Evolutionary conservation across 2,797 vertebrate genomes (phyloP), one percentile per base, ranked within the genome.

Genomic region (Coilia nasus): DNA sequence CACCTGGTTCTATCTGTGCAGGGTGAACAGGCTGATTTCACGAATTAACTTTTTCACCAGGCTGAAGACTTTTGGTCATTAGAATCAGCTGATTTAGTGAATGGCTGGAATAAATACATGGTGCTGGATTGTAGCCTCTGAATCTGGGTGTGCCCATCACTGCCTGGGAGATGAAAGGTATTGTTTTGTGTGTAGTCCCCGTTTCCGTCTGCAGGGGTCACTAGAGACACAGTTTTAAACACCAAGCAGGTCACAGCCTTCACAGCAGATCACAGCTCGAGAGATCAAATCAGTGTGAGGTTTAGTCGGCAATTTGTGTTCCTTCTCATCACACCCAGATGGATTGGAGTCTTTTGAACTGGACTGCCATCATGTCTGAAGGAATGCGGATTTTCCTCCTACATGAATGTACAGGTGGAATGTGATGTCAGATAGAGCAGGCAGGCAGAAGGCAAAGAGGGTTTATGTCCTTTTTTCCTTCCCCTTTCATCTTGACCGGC

Each of bases 121-220:
- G 35, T 41, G 35, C 35, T 41, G 35, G 35, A 41, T 54, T 54
- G 50, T 54, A 54, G 14, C 7, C 9, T 9, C 7, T 54, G 7
- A 10, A 3, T 2, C 50, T 7, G 1, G 50, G 50, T 54, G 9
- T 54, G 35, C 35, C 35, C 35, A 41, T 41, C 35, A 41, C 35
- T 41, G 35, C 2, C 35, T 41, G 35, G 35, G 11, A 3, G 62
- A 25, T 67, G 59, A 23, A 62, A n/a, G 59, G 21, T 28, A 3
- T 75, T 75, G 35, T 75, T 71, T 6, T 19, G 41, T 82, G 35
- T 78, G 71, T 56, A 84, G 81, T 85, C 64, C 71, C 86, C 71
- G 0, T 21, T 41, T 87, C 81, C 86, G 60, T 59, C 92, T 91
- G 89, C 91, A 93, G 92, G 87, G 89, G 91, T 87, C 89, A 89